A percentile compares a stretch with the other conserved stretches of the same genome.
Conservation (phyloP, 92 coral and sea anemone species). For the Zoanthus gigantus region DNA sequence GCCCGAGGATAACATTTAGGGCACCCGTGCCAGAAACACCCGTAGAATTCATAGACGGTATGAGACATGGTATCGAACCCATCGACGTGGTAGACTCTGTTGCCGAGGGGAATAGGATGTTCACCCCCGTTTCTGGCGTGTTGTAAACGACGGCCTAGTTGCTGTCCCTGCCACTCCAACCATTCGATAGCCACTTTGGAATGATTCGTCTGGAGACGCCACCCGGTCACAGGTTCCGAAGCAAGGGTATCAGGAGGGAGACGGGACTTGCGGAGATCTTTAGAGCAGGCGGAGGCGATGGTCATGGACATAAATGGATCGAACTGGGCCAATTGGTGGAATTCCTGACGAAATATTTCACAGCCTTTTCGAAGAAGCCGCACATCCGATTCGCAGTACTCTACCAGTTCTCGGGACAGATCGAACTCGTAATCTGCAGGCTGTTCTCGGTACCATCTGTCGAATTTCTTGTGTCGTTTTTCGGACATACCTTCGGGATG, state of each 20-base stretch:
- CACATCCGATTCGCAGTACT: neutral
- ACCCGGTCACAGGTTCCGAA: conserved; percentile 11
- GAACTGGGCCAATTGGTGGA: neutral
- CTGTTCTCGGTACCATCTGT: neutral
- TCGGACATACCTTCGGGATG: neutral
- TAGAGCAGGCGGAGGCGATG: conserved; percentile 27
- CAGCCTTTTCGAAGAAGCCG: neutral
- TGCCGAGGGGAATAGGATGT: neutral
- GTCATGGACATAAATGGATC: neutral
- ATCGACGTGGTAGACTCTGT: conserved; percentile 10
- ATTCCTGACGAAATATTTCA: neutral
- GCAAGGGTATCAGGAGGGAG: neutral
- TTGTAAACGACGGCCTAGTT: neutral
- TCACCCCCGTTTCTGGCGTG: conserved; percentile 26
- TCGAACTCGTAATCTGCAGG: too few relatives aligned
- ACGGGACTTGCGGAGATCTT: neutral
- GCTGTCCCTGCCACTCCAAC: neutral
- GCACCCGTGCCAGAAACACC: conserved; percentile 22
- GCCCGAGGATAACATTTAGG: conserved; percentile 4
- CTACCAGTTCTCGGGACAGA: too few relatives aligned
- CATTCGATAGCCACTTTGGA: conserved; percentile 5
- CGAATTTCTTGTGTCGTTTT: neutral
- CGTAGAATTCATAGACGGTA: conserved; percentile 50
- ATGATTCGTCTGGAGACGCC: conserved; percentile 23
- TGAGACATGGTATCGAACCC: conserved; percentile 22